Conservation (phyloP, 2,113 vertebrate genomes). For the Zosterops lateralis region DNA sequence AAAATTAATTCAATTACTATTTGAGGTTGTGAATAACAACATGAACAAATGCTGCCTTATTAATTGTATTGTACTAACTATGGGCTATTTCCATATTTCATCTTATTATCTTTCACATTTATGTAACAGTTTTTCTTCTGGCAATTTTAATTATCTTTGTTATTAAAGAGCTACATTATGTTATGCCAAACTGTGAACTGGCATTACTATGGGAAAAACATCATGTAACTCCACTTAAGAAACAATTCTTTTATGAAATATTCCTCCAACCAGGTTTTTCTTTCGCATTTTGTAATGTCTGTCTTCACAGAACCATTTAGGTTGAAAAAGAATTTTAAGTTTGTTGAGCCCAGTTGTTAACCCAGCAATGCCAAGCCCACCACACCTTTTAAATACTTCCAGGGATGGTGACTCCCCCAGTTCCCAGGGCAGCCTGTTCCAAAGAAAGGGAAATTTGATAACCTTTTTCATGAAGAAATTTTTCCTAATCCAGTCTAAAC, state of each 20-base stretch:
- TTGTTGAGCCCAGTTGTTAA: neutral
- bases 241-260: neutral
- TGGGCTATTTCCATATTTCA: neutral
- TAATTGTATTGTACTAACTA: neutral
- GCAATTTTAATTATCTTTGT: conserved; percentile 15
- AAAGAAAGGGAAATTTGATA: neutral
- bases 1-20: conserved; percentile 4
- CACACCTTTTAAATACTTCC: neutral
- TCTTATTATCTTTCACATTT: neutral
- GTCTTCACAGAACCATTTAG: neutral
- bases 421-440: neutral
- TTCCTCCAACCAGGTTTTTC: neutral
- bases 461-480: neutral
- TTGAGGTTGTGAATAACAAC: neutral
- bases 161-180: conserved; percentile 6
- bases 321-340: neutral
- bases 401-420: neutral
- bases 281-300: neutral
- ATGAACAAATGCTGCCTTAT: neutral
- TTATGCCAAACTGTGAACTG: neutral
- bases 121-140: neutral
- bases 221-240: neutral
- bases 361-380: neutral
- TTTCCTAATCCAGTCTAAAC: neutral
- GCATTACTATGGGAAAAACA: neutral